Evolutionary conservation across 2,888 invertebrate genomes (phyloP).

Genomic region (Entomobrya multifasciata): DNA sequence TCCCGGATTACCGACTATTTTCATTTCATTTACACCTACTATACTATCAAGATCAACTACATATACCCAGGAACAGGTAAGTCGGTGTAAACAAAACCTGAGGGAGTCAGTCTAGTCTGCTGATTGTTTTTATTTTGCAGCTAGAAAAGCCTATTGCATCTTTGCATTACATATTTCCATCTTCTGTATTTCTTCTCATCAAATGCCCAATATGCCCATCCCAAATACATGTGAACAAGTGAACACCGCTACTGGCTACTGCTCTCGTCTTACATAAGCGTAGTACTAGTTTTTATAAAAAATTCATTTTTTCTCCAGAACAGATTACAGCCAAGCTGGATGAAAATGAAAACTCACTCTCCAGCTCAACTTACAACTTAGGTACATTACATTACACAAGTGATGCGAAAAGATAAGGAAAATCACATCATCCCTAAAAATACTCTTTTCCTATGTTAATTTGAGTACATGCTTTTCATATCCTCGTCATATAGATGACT

Average conservation of each 20-base stretch:
- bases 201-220: too few relatives aligned
- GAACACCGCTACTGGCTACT: not conserved
- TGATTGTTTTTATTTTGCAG: not conserved
- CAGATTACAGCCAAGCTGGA: too few relatives aligned
- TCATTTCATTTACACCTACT: not conserved
- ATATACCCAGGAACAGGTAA: not conserved
- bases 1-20: slow-evolving; percentile 22
- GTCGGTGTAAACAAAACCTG: not conserved
- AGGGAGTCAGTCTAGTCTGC: not conserved
- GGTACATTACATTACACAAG: not conserved
- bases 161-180: too few relatives aligned
- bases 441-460: not conserved
- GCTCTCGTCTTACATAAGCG: not conserved
- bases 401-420: not conserved
- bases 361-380: too few relatives aligned
- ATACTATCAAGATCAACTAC: too few relatives aligned
- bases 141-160: too few relatives aligned
- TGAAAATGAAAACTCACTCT: too few relatives aligned
- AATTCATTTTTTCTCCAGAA: too few relatives aligned
- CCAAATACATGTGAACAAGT: slow-evolving; percentile 20
- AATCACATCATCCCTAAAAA: slow-evolving; percentile 47
- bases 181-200: too few relatives aligned
- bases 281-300: not conserved
- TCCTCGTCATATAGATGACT: too few relatives aligned
- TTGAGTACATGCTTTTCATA: not conserved